These are phyloP conservation scores for Chionomys nivalis DNA, from an alignment of 2,113 vertebrate genomes.

Conservation along the genomic window DNA sequence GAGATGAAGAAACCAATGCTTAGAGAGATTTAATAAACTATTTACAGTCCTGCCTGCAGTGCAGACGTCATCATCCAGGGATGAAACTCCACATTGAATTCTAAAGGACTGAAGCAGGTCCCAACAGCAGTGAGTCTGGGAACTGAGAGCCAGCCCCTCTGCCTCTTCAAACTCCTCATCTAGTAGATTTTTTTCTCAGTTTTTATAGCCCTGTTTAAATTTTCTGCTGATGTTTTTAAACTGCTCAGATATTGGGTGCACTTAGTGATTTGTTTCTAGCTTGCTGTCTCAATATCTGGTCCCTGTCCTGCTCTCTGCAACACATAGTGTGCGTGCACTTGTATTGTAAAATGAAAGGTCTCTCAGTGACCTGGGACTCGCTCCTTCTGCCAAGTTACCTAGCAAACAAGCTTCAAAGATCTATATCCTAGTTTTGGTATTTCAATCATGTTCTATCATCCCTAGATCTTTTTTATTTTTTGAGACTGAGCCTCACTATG, in stretches of 20 bases:
- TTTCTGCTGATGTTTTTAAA: not conserved
- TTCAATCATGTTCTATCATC: not conserved
- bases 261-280: not conserved
- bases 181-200: not conserved
- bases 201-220: not conserved
- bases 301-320: not conserved
- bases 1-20: constrained; percentile 55
- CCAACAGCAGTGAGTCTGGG: not conserved
- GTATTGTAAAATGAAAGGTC: not conserved
- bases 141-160: not conserved
- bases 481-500: not conserved
- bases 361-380: not conserved
- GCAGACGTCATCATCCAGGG: not conserved
- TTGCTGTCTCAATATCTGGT: not conserved
- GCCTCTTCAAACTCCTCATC: not conserved
- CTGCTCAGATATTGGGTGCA: not conserved
- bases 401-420: not conserved
- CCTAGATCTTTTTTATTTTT: not conserved
- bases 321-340: not conserved
- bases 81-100: not conserved
- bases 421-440: not conserved
- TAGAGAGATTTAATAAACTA: constrained; percentile 33
- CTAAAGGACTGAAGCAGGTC: not conserved
- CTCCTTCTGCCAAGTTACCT: too few species aligned
- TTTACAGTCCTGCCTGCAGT: not conserved